Evolutionary conservation across 2,113 vertebrate species (phyloP), one percentile per base, ranked within the genome.

Genomic region (Microcebus lehilahytsara): DNA sequence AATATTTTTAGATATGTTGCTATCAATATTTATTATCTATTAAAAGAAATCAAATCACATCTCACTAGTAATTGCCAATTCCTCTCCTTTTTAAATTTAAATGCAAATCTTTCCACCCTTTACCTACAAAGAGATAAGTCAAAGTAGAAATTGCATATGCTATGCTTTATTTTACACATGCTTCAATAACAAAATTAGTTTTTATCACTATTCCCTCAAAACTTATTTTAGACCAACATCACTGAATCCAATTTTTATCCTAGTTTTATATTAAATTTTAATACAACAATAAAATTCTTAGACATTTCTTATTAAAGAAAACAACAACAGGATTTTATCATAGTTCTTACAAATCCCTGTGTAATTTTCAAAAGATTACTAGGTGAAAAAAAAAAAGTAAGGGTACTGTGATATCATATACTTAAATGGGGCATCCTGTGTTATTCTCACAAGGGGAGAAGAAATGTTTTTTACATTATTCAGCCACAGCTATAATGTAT

Each of bases 41-140:
- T 98, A 97, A 97, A 97, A 98, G 89, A 97, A 98, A 98, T 85
- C 81, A 97, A 96, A 97, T 98, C 96, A 93, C 49, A 23, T 92
- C 71, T 96, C 69, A 92, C 96, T 96, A 72, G 93, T 93, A 98
- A 98, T 98, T 98, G 92, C 85, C 96, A 98, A 83, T 98, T 98
- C 86, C 96, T 98, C 87, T 97, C 94, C 95, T 97, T 97, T 97
- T 98, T 97, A 98, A 97, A 98, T 98, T 98, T 98, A 98, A 98
- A 98, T 98, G 97, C 91, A 98, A 98, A 98, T 98, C 98, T 90
- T 98, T 97, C 97, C 92, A 97, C 78, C 92, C 93, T 84, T 98
- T 98, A 97, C 95, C 92, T 98, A 94, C 49, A 85, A 96, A 97
- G 79, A 96, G 91, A 97, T 93, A 95, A 62, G 84, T 96, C 20